Conservation (phyloP, 2,113 vertebrate genomes). For the Scortum barcoo region DNA sequence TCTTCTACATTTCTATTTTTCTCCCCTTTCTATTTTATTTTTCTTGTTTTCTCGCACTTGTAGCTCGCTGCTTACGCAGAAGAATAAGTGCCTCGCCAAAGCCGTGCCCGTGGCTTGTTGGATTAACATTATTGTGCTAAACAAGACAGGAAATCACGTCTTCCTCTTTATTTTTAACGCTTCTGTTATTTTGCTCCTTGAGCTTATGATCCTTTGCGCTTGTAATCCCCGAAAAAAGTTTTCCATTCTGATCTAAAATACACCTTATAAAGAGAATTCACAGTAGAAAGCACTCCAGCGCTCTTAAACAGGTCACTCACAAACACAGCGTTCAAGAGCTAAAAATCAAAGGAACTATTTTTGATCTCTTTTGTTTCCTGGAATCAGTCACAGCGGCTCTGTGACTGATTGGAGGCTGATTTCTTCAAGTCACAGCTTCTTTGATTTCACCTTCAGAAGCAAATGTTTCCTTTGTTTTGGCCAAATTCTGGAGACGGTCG, state of each 20-base stretch:
- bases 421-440: constrained; percentile 8
- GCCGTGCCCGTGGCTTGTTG: constrained; percentile 50
- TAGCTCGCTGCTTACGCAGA: constrained; percentile 14
- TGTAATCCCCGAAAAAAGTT: constrained; percentile 38
- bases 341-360: constrained; percentile 4
- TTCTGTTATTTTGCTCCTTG: constrained; percentile 4
- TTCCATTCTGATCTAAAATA: not conserved
- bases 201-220: constrained; percentile 9
- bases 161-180: constrained; percentile 15
- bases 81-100: constrained; percentile 32
- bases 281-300: not conserved
- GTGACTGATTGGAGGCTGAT: constrained; percentile 15
- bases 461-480: not conserved
- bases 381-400: not conserved
- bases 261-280: not conserved
- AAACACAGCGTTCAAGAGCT: not conserved
- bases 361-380: constrained; percentile 2
- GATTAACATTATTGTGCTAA: constrained; percentile 51
- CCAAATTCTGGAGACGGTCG: not conserved
- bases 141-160: constrained; percentile 29
- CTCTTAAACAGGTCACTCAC: constrained; percentile 8
- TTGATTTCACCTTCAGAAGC: constrained; percentile 1
- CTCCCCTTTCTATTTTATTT: not conserved
- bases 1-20: constrained; percentile 16
- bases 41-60: not conserved